Base-by-base conservation (phyloP, 2,797 vertebrate genomes). In the Phataginus tricuspis region DNA sequence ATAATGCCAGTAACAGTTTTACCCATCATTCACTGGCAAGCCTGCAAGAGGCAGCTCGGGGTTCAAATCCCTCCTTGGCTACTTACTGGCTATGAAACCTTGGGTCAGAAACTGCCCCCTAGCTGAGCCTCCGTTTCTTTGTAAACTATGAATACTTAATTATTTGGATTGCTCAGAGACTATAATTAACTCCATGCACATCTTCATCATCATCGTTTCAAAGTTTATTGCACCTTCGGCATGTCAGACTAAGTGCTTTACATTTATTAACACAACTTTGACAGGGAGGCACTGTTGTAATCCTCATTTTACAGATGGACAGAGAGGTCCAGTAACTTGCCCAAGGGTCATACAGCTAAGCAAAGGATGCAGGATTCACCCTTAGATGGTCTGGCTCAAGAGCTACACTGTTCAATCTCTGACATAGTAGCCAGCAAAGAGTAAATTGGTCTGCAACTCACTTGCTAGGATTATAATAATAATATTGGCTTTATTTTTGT, bases 391-490 rank as follows among this genome's bases (percentile, higher is more conserved):
- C 55, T 23, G 16, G 37, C 45, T 84, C 34, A 25, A 71, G 51
- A 69, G 34, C 10, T 0, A 27, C 0, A 1, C 14, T 7, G 1
- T 12, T 29, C 51, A 31, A 3, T 8, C 49, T n/a, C 53, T 1
- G 5, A 31, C 0, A 4, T 66, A 7, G 9, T 0, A 37, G 72
- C 57, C 77, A 53, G 57, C 51, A 63, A 39, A 89, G 72, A 45
- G 11, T 8, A 49, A 64, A 34, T 0, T 27, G 5, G 14, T 59
- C 21, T 7, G 34, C 21, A 27, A 12, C 72, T 61, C 64, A 10
- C 31, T 86, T 1, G 0, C 68, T 25, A 61, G 59, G n/a, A 45
- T 75, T 71, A 66, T 21, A 29, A 6, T 5, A 45, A 37, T 14
- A 34, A 64, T 5, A 34, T 8, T 18, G 59, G 53, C 31, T 93